These are phyloP conservation scores for Danio rerio DNA, from an alignment of 2,113 vertebrate genomes.

Conservation along the genomic window GRCz12tu NC_133185.1:26626501-26627000, in stretches of 20 bases:
- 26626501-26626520: slow-evolving; percentile 80
- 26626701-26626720: slow-evolving; percentile 80
- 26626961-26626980: slow-evolving; percentile 81
- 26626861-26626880: slow-evolving; percentile 75
- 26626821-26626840: slow-evolving; percentile 79
- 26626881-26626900: slow-evolving; percentile 73
- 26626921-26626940: slow-evolving; percentile 76
- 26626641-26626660: slow-evolving; percentile 84
- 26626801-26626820: slow-evolving; percentile 74
- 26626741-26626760: slow-evolving; percentile 73
- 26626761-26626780: slow-evolving; percentile 73
- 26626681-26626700: slow-evolving; percentile 79
- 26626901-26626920: slow-evolving; percentile 82
- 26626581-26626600: slow-evolving; percentile 81
- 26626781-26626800: slow-evolving; percentile 84
- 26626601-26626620: slow-evolving; percentile 74
- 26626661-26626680: slow-evolving; percentile 72
- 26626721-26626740: slow-evolving; percentile 79
- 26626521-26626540: slow-evolving; percentile 77
- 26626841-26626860: slow-evolving; percentile 74
- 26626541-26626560: slow-evolving; percentile 83
- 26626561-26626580: slow-evolving; percentile 82
- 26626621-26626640: slow-evolving; percentile 83
- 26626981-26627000: slow-evolving; percentile 75
- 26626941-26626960: slow-evolving; percentile 78